These are phyloP conservation scores for Cremastobaeus sp. DNA, from an alignment of 2,888 invertebrate species.

Conservation along the genomic window DNA sequence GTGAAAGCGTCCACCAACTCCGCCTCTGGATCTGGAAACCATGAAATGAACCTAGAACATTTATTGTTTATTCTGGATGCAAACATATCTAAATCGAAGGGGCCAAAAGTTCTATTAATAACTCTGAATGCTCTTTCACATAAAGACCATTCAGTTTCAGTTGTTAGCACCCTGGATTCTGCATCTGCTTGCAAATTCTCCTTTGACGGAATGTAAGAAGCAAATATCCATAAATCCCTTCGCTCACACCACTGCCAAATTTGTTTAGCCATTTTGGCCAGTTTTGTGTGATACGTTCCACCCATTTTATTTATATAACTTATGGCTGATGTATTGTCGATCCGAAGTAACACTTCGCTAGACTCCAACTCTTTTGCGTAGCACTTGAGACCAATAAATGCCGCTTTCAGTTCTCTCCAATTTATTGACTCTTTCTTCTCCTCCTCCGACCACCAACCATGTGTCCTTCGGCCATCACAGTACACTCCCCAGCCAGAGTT, in stretches of 20 bases:
- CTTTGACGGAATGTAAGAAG: too few species aligned
- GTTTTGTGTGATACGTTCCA: neutral
- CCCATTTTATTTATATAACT: slow-evolving; percentile 49
- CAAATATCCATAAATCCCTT: slow-evolving; percentile 1
- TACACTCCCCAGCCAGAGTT: neutral
- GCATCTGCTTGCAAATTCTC: slow-evolving; percentile 1
- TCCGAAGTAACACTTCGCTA: slow-evolving; percentile 15
- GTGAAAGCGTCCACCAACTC: too few species aligned
- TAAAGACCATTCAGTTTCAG: too few species aligned
- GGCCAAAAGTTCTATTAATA: too few species aligned
- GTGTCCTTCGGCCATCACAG: neutral
- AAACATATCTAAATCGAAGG: too few species aligned
- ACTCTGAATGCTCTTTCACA: too few species aligned
- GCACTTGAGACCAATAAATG: slow-evolving; percentile 13
- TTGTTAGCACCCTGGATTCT: neutral
- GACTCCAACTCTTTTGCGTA: slow-evolving; percentile 39
- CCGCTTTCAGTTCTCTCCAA: slow-evolving; percentile 26
- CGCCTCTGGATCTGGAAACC: too few species aligned
- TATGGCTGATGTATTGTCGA: slow-evolving; percentile 39
- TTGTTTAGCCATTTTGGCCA: neutral
- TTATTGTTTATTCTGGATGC: too few species aligned
- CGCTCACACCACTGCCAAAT: too few species aligned
- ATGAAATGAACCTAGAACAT: too few species aligned
- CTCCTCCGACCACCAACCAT: slow-evolving; percentile 1
- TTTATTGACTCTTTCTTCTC: slow-evolving; percentile 55